Percentiles rank a stretch among this genome's conserved stretches.
These are phyloP conservation scores for Entomobrya proxima DNA, from an alignment of 2,888 invertebrate genomes.

Conservation along the genomic window DNA sequence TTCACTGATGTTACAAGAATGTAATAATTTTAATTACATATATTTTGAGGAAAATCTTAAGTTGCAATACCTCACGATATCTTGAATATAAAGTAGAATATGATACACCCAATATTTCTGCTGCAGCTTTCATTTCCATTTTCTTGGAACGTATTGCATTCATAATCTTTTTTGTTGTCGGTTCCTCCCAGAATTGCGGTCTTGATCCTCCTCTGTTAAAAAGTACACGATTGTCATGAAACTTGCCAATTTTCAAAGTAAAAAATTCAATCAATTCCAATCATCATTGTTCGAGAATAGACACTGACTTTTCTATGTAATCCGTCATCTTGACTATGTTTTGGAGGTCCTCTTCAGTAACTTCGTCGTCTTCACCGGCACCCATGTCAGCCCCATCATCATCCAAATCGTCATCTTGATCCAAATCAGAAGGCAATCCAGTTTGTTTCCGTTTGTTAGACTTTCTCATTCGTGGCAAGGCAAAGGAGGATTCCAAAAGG, in stretches of 20 bases:
- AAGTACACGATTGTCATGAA: background rate
- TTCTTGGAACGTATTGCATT: conserved; percentile 93
- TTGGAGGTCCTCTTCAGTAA: conserved; percentile 74
- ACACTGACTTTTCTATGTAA: conserved; percentile 75
- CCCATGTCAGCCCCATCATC: conserved; percentile 71
- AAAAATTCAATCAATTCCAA: conserved; percentile 25
- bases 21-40: background rate
- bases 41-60: background rate
- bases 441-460: conserved; percentile 70
- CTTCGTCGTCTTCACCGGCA: conserved; percentile 74
- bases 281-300: background rate
- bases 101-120: conserved; percentile 91
- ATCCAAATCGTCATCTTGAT: conserved; percentile 73
- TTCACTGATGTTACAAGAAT: background rate
- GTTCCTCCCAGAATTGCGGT: conserved; percentile 95
- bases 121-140: conserved; percentile 94
- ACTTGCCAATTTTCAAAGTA: background rate
- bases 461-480: conserved; percentile 72
- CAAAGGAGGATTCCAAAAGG: conserved; percentile 75
- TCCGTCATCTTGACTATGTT: conserved; percentile 76
- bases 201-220: conserved; percentile 82
- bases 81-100: conserved; percentile 93
- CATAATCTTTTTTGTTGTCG: conserved; percentile 91
- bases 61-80: conserved; percentile 84
- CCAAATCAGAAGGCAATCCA: conserved; percentile 71